These are phyloP conservation scores for Setophaga coronata DNA, from an alignment of 2,113 vertebrate genomes.

Conservation along the genomic window DNA sequence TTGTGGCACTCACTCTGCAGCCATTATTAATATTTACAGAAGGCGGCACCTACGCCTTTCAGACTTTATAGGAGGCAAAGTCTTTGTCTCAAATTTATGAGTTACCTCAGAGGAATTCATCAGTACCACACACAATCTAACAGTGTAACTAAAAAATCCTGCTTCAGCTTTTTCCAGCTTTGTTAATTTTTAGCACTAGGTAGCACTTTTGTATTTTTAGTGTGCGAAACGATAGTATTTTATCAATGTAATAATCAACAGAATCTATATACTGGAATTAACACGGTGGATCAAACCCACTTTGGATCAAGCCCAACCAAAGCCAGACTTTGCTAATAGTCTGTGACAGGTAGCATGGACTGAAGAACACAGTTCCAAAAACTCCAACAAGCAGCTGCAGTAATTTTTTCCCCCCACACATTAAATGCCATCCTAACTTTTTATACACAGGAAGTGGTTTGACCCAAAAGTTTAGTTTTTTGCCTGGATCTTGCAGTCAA, in stretches of 20 bases:
- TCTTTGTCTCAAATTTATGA: slow-evolving; percentile 45
- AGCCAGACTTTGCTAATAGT: neutral
- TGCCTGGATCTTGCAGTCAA: neutral
- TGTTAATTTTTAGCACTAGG: neutral
- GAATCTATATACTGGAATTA: neutral
- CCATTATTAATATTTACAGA: slow-evolving; percentile 58
- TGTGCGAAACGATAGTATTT: neutral
- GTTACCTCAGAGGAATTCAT: slow-evolving; percentile 9
- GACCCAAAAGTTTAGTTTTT: neutral
- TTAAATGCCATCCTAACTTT: neutral
- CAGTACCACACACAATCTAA: neutral
- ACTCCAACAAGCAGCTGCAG: neutral
- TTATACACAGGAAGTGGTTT: neutral
- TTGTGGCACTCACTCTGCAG: neutral
- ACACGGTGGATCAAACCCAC: neutral
- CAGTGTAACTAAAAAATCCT: neutral
- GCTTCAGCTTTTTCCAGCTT: neutral
- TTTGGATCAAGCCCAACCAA: neutral
- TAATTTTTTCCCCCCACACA: neutral
- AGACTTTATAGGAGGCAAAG: slow-evolving; percentile 52
- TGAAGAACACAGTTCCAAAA: neutral
- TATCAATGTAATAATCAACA: neutral
- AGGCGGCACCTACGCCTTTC: slow-evolving; percentile 16
- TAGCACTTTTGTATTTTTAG: neutral
- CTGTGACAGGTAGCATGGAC: neutral